phyloP scores from a whole-genome alignment of 30 jellyfish, hydroid and myxozoan genomes.

The Turritopsis dohrnii region DNA sequence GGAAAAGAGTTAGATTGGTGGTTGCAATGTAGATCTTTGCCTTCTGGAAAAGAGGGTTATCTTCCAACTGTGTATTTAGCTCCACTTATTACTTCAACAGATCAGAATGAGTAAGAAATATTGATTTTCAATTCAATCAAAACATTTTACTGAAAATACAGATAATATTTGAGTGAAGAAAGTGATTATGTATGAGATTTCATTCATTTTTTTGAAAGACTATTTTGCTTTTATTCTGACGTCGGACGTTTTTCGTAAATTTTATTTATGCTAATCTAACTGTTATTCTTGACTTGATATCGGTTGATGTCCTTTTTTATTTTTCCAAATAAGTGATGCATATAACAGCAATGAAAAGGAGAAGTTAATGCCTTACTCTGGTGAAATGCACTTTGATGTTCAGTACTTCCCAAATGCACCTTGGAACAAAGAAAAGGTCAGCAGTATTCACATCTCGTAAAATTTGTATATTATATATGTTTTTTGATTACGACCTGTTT shows the following conservation, averaged over 20 bases:
- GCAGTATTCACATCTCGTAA: no score
- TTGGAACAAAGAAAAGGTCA: slow-evolving; percentile 17
- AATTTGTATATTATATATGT: no score
- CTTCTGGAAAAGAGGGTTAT: slow-evolving; percentile 37
- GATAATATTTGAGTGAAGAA: background rate
- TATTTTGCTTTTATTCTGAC: no score
- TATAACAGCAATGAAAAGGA: background rate
- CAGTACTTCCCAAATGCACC: slow-evolving; percentile 72
- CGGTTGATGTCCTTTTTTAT: background rate
- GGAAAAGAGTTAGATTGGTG: slow-evolving; percentile 39
- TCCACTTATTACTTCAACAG: slow-evolving; percentile 3
- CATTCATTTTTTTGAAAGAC: no score
- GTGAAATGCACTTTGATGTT: slow-evolving; percentile 35
- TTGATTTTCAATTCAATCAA: background rate
- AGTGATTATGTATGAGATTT: no score
- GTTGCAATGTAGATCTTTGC: slow-evolving; percentile 24
- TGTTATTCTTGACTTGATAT: no score
- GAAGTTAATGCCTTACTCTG: slow-evolving; percentile 36
- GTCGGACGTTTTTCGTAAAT: no score
- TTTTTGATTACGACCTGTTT: no score
- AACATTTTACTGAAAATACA: background rate
- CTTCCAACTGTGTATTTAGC: slow-evolving; percentile 33
- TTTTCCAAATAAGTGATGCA: background rate
- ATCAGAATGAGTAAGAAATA: background rate
- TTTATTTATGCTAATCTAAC: no score